phyloP scores from a whole-genome alignment of 2,797 vertebrate species.

The Oreortyx pictus region DNA sequence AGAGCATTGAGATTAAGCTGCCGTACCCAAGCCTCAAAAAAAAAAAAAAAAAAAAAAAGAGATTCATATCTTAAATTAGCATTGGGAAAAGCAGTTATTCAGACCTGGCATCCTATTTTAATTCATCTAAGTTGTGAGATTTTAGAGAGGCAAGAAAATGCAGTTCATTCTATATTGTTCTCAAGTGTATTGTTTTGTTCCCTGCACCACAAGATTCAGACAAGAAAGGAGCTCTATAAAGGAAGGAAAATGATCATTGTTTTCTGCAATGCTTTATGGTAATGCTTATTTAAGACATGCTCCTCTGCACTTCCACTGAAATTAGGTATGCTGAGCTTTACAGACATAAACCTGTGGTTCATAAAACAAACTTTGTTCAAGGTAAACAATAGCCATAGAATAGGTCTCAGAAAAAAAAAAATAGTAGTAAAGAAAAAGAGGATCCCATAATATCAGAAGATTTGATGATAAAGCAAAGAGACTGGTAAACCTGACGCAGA shows the following conservation, averaged over 20 bases:
- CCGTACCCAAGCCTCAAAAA: not conserved
- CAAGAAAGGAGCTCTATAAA: not conserved
- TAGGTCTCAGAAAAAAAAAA: not conserved
- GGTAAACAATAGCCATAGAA: not conserved
- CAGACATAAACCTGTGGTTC: not conserved
- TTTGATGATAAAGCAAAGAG: not conserved
- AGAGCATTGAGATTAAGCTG: not conserved
- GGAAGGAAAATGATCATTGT: not conserved
- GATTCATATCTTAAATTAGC: not conserved
- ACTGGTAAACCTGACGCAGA: not conserved
- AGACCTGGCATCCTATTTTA: not conserved
- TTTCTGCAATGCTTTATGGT: not conserved
- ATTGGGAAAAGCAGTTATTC: not conserved
- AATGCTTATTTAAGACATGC: not conserved
- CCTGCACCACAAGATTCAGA: not conserved
- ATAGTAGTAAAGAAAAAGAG: not conserved
- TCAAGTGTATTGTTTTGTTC: not conserved
- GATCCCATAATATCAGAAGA: not conserved
- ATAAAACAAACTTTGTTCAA: not conserved
- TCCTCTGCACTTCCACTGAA: not conserved
- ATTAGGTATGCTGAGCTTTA: not conserved
- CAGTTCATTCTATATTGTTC: not conserved
- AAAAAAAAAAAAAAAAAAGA: not conserved
- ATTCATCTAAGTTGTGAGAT: not conserved
- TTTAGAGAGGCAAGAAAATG: not conserved